These are phyloP conservation scores for Lysiphlebus fabarum DNA, from an alignment of 1,140 invertebrate species.

Conservation along the genomic window DNA sequence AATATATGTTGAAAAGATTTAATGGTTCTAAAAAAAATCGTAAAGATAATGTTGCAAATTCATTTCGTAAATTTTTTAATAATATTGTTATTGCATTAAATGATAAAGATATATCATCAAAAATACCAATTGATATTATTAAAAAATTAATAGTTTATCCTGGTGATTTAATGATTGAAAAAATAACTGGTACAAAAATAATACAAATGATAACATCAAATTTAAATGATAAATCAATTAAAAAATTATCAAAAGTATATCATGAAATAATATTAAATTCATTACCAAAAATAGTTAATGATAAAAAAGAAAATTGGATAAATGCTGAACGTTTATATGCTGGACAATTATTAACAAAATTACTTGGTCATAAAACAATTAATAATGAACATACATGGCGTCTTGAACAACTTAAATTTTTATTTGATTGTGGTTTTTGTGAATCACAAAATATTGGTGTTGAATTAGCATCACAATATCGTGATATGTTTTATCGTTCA, in stretches of 20 bases:
- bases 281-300: slow-evolving; percentile 48
- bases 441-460: slow-evolving; percentile 57
- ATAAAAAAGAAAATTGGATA: slow-evolving; percentile 59
- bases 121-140: slow-evolving; percentile 58
- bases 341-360: slow-evolving; percentile 62
- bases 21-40: slow-evolving; percentile 52
- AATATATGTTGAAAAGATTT: slow-evolving; percentile 58
- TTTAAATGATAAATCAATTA: slow-evolving; percentile 61
- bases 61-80: slow-evolving; percentile 56
- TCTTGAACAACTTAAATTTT: slow-evolving; percentile 61
- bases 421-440: slow-evolving; percentile 65
- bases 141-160: slow-evolving; percentile 64
- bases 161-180: slow-evolving; percentile 69
- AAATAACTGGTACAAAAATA: slow-evolving; percentile 64
- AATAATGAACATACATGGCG: slow-evolving; percentile 64
- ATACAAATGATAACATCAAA: slow-evolving; percentile 61
- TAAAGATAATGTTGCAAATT: slow-evolving; percentile 48
- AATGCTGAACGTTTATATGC: slow-evolving; percentile 67
- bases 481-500: slow-evolving; percentile 63
- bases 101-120: slow-evolving; percentile 51
- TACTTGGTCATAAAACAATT: slow-evolving; percentile 62
- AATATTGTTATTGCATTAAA: slow-evolving; percentile 55
- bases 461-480: slow-evolving; percentile 60
- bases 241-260: slow-evolving; percentile 61
- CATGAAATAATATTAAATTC: slow-evolving; percentile 58